phyloP scores from a whole-genome alignment of 2,888 invertebrate species.

The Philonicus albiceps region DNA sequence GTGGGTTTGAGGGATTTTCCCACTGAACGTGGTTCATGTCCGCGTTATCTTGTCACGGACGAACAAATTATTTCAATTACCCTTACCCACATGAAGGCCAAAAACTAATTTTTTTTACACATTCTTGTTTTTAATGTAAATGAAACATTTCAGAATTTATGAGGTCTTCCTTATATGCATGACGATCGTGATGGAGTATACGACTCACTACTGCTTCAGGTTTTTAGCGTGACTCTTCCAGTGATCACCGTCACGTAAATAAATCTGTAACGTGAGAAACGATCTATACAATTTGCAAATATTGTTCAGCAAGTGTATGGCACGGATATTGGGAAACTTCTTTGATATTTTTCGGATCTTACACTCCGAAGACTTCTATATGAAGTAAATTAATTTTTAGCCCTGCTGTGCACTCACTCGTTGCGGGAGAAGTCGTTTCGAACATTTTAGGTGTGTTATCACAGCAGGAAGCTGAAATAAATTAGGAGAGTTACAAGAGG shows the following conservation, averaged over 20 bases:
- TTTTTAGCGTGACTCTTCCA: not conserved
- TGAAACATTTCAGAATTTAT: constrained; percentile 13
- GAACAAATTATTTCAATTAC: constrained; percentile 32
- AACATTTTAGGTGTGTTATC: not conserved
- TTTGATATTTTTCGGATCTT: not conserved
- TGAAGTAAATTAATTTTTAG: too few species aligned
- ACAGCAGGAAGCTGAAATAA: constrained; percentile 17
- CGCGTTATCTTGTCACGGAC: not conserved
- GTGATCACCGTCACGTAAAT: not conserved
- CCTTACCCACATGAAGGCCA: constrained; percentile 7
- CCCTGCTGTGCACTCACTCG: not conserved
- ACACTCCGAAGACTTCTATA: not conserved
- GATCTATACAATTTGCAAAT: not conserved
- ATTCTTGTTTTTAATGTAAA: not conserved
- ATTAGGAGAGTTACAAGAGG: not conserved
- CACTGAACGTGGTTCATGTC: not conserved
- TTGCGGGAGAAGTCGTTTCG: not conserved
- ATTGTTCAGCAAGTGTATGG: not conserved
- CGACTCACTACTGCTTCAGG: not conserved
- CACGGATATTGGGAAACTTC: not conserved
- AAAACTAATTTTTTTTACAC: not conserved
- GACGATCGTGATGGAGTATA: constrained; percentile 7
- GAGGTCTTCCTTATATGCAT: constrained; percentile 26
- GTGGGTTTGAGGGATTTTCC: not conserved
- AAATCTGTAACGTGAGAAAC: constrained; percentile 18